phyloP scores from a whole-genome alignment of 2,888 invertebrate genomes.

The Anarsia innoxiella region DNA sequence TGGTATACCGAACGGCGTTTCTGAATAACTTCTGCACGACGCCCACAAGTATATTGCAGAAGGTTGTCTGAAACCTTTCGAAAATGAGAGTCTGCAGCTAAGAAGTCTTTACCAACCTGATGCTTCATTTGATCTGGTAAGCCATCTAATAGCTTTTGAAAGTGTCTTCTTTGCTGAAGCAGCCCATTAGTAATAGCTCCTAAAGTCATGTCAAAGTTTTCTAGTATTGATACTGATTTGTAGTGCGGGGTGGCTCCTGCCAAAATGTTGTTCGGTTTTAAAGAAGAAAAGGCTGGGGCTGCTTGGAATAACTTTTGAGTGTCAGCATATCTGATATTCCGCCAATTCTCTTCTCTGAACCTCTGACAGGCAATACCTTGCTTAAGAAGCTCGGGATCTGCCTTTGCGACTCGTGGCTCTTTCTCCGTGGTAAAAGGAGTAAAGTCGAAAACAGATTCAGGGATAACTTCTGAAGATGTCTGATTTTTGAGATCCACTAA shows the following conservation, averaged over 20 bases:
- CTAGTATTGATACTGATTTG: constrained; percentile 4
- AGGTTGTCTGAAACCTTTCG: constrained; percentile 11
- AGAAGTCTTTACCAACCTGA: constrained; percentile 6
- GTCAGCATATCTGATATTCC: constrained; percentile 9
- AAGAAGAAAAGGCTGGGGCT: constrained; percentile 8
- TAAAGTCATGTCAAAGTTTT: constrained; percentile 10
- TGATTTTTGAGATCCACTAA: not conserved
- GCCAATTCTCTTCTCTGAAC: constrained; percentile 1
- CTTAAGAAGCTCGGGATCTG: not conserved
- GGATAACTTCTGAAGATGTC: not conserved
- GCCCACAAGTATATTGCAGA: constrained; percentile 16
- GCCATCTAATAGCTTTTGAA: constrained; percentile 2
- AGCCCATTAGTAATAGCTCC: constrained; percentile 12
- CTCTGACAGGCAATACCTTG: not conserved
- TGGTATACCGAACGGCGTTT: constrained; percentile 13
- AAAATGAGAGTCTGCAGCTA: constrained; percentile 14
- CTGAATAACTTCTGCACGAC: constrained; percentile 16
- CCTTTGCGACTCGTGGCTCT: not conserved
- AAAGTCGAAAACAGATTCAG: not conserved
- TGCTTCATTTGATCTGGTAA: constrained; percentile 9
- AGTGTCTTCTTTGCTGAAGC: constrained; percentile 5
- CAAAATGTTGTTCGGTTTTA: constrained; percentile 10
- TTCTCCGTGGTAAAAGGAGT: not conserved
- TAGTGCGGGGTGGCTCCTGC: constrained; percentile 1
- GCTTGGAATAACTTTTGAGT: constrained; percentile 12